phyloP scores from a whole-genome alignment of 2,797 vertebrate species.

The Anabacerthia variegaticeps region DNA sequence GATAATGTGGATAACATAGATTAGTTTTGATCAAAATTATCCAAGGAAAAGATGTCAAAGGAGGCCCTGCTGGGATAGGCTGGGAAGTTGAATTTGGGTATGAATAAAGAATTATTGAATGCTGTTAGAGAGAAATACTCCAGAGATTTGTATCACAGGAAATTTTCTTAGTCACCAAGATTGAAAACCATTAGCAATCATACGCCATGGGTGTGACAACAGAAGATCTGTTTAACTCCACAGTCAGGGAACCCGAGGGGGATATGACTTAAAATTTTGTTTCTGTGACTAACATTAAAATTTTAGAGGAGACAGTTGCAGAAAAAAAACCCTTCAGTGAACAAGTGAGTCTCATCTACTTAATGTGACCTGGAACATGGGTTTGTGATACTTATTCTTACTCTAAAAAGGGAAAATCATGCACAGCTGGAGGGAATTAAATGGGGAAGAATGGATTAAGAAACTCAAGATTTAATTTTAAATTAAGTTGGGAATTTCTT shows the following conservation, averaged over 20 bases:
- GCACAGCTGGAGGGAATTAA: neutral
- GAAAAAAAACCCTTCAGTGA: neutral
- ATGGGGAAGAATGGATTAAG: neutral
- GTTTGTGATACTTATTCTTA: neutral
- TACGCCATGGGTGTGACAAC: neutral
- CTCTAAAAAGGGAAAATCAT: neutral
- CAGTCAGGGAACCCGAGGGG: neutral
- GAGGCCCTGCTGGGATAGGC: neutral
- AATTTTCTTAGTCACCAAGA: neutral
- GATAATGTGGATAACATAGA: neutral
- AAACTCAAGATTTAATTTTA: neutral
- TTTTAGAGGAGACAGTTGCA: neutral
- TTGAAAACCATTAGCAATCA: neutral
- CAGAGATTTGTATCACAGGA: neutral
- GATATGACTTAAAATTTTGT: neutral
- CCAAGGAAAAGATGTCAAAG: conserved; percentile 11
- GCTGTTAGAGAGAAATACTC: conserved; percentile 12
- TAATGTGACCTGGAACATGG: neutral
- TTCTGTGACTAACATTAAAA: neutral
- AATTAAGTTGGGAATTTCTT: neutral
- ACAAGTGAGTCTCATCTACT: neutral
- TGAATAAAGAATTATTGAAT: conserved; percentile 17
- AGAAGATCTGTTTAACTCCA: neutral
- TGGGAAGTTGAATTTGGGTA: neutral
- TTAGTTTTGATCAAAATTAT: neutral